Percentiles rank a stretch among this genome's conserved stretches.
Conservation (phyloP, 2,113 vertebrate species). For the Geococcyx californianus region DNA sequence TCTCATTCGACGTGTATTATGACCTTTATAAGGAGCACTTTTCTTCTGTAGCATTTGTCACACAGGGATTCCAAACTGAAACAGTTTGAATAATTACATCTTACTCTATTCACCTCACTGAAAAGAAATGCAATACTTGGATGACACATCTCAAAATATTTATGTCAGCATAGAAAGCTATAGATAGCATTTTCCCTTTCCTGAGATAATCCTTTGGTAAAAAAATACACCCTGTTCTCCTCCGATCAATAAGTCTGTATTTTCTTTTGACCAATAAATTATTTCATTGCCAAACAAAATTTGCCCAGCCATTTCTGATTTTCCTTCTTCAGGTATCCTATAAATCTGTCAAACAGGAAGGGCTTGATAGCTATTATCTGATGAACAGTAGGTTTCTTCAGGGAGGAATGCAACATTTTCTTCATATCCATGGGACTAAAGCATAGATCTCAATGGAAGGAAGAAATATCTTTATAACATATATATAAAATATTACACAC, state of each 20-base stretch:
- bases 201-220: not conserved
- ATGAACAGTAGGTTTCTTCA: not conserved
- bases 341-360: not conserved
- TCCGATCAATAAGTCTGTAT: not conserved
- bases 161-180: not conserved
- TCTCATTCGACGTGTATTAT: not conserved
- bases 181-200: not conserved
- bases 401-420: not conserved
- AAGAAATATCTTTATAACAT: not conserved
- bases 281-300: not conserved
- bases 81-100: not conserved
- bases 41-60: not conserved
- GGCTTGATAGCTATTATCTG: not conserved
- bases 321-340: not conserved
- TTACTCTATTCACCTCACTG: not conserved
- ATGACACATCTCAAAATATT: slow-evolving; percentile 6
- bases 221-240: not conserved
- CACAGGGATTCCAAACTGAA: not conserved
- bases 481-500: not conserved
- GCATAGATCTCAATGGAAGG: not conserved
- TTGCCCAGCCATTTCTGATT: not conserved
- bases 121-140: not conserved
- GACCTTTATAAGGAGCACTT: not conserved
- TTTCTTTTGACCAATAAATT: not conserved
- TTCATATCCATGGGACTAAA: not conserved